Base-by-base conservation (phyloP, 1,140 invertebrate genomes). In the Charaxes varanes region DNA sequence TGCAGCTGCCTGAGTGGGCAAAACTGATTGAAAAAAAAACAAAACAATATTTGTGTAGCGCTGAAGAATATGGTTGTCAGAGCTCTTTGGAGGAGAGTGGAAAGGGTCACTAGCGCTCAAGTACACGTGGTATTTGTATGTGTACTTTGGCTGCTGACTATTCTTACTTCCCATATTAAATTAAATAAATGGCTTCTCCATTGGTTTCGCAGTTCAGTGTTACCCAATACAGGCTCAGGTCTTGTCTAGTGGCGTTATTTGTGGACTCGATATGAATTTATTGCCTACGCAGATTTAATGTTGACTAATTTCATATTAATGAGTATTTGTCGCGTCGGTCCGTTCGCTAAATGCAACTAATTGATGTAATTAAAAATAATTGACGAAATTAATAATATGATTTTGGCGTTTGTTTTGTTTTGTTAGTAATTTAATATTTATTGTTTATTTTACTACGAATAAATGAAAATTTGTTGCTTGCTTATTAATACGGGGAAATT, bases 261-360 rank as follows among this genome's bases (percentile, higher is more conserved):
- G 32, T 26, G 26, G 47, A 48, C 46, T 62, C 62, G 55, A 72
- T 65, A 63, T 65, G 41, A 67, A 76, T 76, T 76, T 76, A 76
- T 66, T 46, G 51, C 41, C 30, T 33, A 35, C 31, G 21, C 14
- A 28, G 36, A 40, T 46, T 46, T 40, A 40, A 46, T 40, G 30
- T 34, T 34, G 41, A 40, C 43, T 46, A 40, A 46, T 46, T 46
- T 40, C 23, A 21, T 46, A 41, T 34, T 46, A 46, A 46, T 46
- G 31, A 37, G 23, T 27, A 31, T 40, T 40, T 28, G 43, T 40
- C 36, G 31, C 31, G 30, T 27, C 43, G 26, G 7, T 27, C 11
- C 18, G 23, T 28, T 35, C 14, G 31, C 43, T 24, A 40, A 46
- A 40, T 46, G 31, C 17, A 22, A 23, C 32, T 46, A 22, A 34